These are phyloP conservation scores for Oceanodroma tethys DNA, from an alignment of 2,113 vertebrate genomes.

Conservation along the genomic window DNA sequence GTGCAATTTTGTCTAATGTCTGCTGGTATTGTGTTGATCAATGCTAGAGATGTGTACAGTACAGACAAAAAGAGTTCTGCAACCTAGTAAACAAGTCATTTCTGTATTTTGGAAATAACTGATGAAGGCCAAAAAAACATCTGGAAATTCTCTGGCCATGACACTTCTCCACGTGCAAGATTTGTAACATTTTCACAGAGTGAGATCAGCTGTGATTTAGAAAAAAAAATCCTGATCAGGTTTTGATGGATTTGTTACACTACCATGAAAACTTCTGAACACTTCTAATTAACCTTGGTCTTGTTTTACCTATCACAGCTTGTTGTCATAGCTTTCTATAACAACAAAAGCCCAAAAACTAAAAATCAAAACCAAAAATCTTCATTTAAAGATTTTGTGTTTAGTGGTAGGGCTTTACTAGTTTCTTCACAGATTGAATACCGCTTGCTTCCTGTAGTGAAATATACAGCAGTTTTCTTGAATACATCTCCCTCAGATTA, in stretches of 20 bases:
- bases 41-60: not conserved
- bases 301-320: not conserved
- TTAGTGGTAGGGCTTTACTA: not conserved
- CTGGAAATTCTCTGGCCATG: slow-evolving; percentile 18
- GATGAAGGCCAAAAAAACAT: slow-evolving; percentile 15
- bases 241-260: not conserved
- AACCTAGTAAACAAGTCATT: not conserved
- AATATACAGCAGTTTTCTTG: not conserved
- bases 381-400: not conserved
- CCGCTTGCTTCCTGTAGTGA: not conserved
- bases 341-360: not conserved
- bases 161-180: not conserved
- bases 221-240: not conserved
- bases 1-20: not conserved
- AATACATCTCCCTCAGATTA: not conserved
- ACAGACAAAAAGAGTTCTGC: not conserved
- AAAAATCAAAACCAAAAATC: not conserved
- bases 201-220: not conserved
- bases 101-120: not conserved
- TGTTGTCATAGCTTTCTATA: not conserved
- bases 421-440: not conserved
- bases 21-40: not conserved
- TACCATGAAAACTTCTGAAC: not conserved
- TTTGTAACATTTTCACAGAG: slow-evolving; percentile 45
- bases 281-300: not conserved